These are phyloP conservation scores for Lasioglossum villosulum DNA, from an alignment of 2,888 invertebrate genomes.

Conservation along the genomic window DNA sequence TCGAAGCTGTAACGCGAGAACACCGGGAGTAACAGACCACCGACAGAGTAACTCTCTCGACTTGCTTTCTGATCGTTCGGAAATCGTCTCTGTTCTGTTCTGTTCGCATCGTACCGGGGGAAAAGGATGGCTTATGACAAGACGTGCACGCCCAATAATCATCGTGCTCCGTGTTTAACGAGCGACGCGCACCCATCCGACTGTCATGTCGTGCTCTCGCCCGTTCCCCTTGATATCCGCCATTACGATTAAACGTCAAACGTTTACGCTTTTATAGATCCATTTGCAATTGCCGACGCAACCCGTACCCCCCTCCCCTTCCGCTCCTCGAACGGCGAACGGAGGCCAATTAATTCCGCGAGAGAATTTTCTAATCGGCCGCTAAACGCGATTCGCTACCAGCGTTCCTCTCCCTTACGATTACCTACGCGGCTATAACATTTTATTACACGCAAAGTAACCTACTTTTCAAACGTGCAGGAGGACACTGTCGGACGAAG, in stretches of 20 bases:
- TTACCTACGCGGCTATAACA: not conserved
- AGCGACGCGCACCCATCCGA: not conserved
- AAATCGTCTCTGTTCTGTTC: slow-evolving; percentile 23
- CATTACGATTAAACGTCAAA: slow-evolving; percentile 13
- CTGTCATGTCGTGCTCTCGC: not conserved
- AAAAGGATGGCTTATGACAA: slow-evolving; percentile 47
- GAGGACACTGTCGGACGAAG: no score
- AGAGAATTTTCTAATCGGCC: not conserved
- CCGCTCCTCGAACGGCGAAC: not conserved
- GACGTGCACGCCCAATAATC: slow-evolving; percentile 3
- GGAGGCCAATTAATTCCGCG: not conserved
- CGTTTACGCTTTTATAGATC: not conserved
- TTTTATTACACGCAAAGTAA: not conserved
- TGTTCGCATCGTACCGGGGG: slow-evolving; percentile 26
- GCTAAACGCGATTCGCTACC: not conserved
- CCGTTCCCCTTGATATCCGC: not conserved
- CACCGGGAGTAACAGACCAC: not conserved
- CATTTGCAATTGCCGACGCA: not conserved
- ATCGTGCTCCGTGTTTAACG: slow-evolving; percentile 15
- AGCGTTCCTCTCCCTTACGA: not conserved
- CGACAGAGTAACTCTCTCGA: slow-evolving; percentile 16
- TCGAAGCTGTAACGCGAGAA: slow-evolving; percentile 21
- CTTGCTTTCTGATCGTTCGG: slow-evolving; percentile 51
- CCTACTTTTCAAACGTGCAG: not conserved
- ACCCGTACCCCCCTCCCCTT: not conserved